Base-by-base conservation (phyloP, 2,888 invertebrate species). In the Colletes collaris region DNA sequence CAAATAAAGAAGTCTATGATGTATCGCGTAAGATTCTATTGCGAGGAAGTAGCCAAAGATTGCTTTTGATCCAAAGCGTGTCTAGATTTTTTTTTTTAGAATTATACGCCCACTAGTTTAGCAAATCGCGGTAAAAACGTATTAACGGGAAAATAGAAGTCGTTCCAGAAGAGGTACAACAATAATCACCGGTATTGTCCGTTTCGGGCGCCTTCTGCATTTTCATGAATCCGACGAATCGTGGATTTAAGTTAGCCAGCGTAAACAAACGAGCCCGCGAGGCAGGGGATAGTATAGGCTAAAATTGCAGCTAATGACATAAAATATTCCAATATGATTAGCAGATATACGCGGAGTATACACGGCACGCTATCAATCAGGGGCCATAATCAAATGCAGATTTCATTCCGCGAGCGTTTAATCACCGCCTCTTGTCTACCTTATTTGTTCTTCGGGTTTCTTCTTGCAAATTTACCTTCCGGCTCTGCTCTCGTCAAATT, bases 301-400 rank as follows among this genome's bases (percentile, higher is more conserved):
- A 71, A 79, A 71, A 76, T 76, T 72, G 71, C 56, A 27, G 56
- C 76, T 79, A 76, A 79, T 76, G 71, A 72, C 68, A 64, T 76
- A 72, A 79, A 76, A 79, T 79, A 79, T 79, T 79, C 79, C 63
- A 68, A 79, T 56, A 50, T 59, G 71, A 76, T 79, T 79, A 76
- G 52, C 72, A 65, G 65, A 66, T 40, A 56, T 49, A 62, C 35
- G 37, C 37, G 60, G 27, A 60, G 52, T 40, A 44, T 19, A 40
- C 16, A 35, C 55, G 40, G 37, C n/a, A 44, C 59, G 66, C 60
- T 72, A 80, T 72, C 72, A 80, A 73, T 76, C 79, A 77, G 69
- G 16, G 59, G 13, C 10, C 35, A 35, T 72, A 72, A 76, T 75
- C 75, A 66, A 70, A 75, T 79, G 79, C 76, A 76, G 67, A 79